phyloP scores from a whole-genome alignment of 2,113 vertebrate species.

The Orycteropus afer region DNA sequence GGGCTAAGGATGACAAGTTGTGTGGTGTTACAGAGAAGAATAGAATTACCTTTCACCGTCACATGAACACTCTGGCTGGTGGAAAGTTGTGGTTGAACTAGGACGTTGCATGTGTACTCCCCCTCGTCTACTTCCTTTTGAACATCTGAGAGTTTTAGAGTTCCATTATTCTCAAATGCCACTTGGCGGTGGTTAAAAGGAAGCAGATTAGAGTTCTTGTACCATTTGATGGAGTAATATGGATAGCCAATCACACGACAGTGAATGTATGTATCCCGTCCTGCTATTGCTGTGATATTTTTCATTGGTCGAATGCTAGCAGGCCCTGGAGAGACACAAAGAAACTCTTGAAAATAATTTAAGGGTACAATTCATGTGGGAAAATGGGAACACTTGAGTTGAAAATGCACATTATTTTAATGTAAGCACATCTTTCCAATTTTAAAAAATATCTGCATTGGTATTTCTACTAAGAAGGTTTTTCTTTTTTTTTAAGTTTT shows the following conservation, averaged over 20 bases:
- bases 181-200: conserved; percentile 99
- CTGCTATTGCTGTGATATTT: conserved; percentile 98
- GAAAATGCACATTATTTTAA: neutral
- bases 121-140: conserved; percentile 97
- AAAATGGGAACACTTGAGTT: conserved; percentile 37
- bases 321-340: conserved; percentile 90
- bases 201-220: conserved; percentile 97
- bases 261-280: conserved; percentile 97
- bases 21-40: accelerated
- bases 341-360: conserved; percentile 87
- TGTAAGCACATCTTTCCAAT: neutral
- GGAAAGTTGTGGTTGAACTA: conserved; percentile 96
- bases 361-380: conserved; percentile 41
- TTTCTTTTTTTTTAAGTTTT: neutral
- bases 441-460: neutral
- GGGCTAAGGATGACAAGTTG: accelerated
- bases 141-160: conserved; percentile 96
- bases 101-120: conserved; percentile 97
- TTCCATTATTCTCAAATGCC: conserved; percentile 98
- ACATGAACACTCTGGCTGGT: conserved; percentile 97
- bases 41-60: conserved; percentile 93
- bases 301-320: conserved; percentile 99
- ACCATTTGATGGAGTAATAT: conserved; percentile 99
- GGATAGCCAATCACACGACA: conserved; percentile 99
- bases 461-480: neutral